Percentiles rank a stretch among this genome's conserved stretches.
phyloP scores from a whole-genome alignment of 2,888 invertebrate genomes.

The Diaprepes abbreviatus region DNA sequence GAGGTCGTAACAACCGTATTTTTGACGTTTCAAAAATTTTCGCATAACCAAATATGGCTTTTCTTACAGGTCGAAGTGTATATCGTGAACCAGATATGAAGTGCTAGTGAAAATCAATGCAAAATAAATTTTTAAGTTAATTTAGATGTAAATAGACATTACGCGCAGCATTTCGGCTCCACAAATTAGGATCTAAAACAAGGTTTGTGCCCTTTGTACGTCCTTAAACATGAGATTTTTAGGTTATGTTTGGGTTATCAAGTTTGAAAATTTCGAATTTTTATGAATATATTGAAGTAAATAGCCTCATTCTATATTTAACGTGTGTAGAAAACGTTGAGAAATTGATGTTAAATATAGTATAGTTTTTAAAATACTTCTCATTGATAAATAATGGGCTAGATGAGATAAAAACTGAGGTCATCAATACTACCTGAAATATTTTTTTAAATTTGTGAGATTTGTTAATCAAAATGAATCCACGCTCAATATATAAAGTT shows the following conservation, averaged over 20 bases:
- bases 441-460: too few relatives aligned
- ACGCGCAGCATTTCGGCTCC: conserved; percentile 32
- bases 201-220: conserved; percentile 51
- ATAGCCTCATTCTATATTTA: background rate
- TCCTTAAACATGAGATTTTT: conserved; percentile 54
- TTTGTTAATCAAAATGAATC: too few relatives aligned
- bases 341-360: background rate
- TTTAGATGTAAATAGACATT: conserved; percentile 56
- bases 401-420: background rate
- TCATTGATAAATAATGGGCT: conserved; percentile 3
- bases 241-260: conserved; percentile 58
- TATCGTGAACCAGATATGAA: conserved; percentile 63
- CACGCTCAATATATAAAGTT: too few relatives aligned
- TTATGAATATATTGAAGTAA: conserved; percentile 47
- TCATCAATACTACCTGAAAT: background rate
- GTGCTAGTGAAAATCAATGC: conserved; percentile 53
- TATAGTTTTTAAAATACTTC: background rate
- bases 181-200: conserved; percentile 48
- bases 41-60: conserved; percentile 69
- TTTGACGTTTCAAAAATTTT: conserved; percentile 67
- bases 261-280: conserved; percentile 34
- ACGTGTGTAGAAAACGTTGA: background rate
- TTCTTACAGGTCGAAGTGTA: conserved; percentile 58
- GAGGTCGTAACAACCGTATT: background rate
- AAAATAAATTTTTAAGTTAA: conserved; percentile 36